phyloP scores from a whole-genome alignment of 2,113 vertebrate genomes.

The Epinephelus fuscoguttatus region DNA sequence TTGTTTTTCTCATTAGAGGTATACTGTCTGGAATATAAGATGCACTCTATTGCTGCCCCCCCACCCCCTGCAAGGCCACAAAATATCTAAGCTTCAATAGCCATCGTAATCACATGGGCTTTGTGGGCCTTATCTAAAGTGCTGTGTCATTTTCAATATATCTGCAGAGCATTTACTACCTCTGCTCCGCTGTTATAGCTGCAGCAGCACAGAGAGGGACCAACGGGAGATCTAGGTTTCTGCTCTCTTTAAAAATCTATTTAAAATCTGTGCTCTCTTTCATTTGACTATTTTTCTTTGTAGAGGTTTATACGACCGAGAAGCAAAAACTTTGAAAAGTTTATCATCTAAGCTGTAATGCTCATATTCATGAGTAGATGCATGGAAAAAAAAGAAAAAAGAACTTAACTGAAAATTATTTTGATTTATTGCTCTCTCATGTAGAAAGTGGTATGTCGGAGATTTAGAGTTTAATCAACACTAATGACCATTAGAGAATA shows the following conservation, averaged over 20 bases:
- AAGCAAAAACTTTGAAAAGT: conserved; percentile 10
- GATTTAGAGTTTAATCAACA: not conserved
- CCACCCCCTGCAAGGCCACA: conserved; percentile 9
- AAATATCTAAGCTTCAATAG: conserved; percentile 57
- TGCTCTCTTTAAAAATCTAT: conserved; percentile 48
- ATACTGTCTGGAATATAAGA: conserved; percentile 39
- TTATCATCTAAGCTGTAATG: conserved; percentile 27
- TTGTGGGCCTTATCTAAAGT: conserved; percentile 68
- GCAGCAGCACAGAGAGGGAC: conserved; percentile 42
- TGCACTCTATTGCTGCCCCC: conserved; percentile 14
- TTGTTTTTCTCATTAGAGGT: conserved; percentile 36
- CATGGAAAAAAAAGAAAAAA: too few species aligned
- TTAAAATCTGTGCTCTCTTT: conserved; percentile 44
- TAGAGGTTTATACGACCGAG: not conserved
- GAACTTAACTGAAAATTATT: not conserved
- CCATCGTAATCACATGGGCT: conserved; percentile 42
- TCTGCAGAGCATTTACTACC: conserved; percentile 59
- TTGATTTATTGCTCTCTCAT: not conserved
- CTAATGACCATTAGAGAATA: not conserved
- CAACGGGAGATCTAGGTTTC: conserved; percentile 40
- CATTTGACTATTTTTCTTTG: conserved; percentile 52
- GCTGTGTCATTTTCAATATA: conserved; percentile 69
- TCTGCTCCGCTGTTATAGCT: conserved; percentile 51
- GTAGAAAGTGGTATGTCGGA: not conserved
- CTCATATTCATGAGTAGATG: not conserved